These are phyloP conservation scores for Xenopus petersii DNA, from an alignment of 2,797 vertebrate genomes.

Conservation along the genomic window DNA sequence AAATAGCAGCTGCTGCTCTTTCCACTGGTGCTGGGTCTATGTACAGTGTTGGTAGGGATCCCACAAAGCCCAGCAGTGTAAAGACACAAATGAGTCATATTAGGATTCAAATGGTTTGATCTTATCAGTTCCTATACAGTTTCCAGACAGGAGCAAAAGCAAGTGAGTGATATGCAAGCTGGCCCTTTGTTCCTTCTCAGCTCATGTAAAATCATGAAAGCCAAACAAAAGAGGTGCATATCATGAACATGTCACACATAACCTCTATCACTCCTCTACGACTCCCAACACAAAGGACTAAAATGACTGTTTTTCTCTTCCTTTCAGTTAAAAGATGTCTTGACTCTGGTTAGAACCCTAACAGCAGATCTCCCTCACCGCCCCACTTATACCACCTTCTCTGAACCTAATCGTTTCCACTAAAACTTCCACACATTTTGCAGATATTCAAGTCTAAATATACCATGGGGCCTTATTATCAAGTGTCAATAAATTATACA, in stretches of 20 bases:
- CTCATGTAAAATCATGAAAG: background rate
- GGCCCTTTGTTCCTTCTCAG: conserved; percentile 37
- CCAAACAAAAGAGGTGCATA: conserved; percentile 20
- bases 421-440: too few species aligned
- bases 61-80: conserved; percentile 17
- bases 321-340: background rate
- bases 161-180: conserved; percentile 46
- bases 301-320: conserved; percentile 5
- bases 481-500: too few species aligned
- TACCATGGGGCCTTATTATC: too few species aligned
- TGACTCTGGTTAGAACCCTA: conserved; percentile 4
- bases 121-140: conserved; percentile 40
- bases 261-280: conserved; percentile 24
- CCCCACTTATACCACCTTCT: too few species aligned
- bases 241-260: conserved; percentile 33
- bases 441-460: too few species aligned
- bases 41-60: conserved; percentile 16
- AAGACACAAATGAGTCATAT: conserved; percentile 21
- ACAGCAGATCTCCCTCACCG: background rate
- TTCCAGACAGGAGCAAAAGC: conserved; percentile 40
- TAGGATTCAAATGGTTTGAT: conserved; percentile 14
- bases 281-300: conserved; percentile 11
- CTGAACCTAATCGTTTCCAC: too few species aligned
- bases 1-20: conserved; percentile 25
- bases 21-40: background rate